Percentiles rank a stretch among this genome's conserved stretches.
phyloP scores from a whole-genome alignment of 2,797 vertebrate species.

The Spheniscus humboldti region DNA sequence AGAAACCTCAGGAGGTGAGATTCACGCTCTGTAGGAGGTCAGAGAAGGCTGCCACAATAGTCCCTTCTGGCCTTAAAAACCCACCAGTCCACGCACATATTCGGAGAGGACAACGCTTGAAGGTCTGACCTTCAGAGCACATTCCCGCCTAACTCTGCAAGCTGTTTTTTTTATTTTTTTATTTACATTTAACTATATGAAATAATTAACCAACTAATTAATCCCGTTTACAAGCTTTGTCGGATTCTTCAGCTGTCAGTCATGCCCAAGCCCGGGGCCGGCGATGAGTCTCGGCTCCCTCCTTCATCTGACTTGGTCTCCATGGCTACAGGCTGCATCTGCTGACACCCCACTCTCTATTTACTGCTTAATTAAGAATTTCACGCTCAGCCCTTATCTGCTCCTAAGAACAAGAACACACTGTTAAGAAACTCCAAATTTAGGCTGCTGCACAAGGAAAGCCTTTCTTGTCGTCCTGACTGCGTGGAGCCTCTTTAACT shows the following conservation, averaged over 20 bases:
- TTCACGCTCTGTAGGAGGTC: neutral
- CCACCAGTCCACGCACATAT: neutral
- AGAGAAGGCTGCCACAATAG: neutral
- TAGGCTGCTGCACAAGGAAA: conserved; percentile 77
- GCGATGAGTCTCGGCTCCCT: conserved; percentile 53
- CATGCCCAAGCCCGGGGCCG: conserved; percentile 71
- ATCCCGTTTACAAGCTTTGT: conserved; percentile 84
- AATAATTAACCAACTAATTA: conserved; percentile 83
- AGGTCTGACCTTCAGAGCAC: neutral
- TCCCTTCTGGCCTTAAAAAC: conserved; percentile 13
- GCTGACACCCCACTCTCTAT: conserved; percentile 83
- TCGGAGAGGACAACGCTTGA: neutral
- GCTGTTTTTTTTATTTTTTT: conserved; percentile 64
- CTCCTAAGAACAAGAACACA: conserved; percentile 79
- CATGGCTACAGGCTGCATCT: conserved; percentile 84
- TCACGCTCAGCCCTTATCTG: conserved; percentile 84
- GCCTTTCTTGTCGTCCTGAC: conserved; percentile 76
- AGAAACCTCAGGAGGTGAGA: neutral
- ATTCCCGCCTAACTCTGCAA: neutral
- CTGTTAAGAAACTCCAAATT: conserved; percentile 84
- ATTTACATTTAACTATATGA: conserved; percentile 76
- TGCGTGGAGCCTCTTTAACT: conserved; percentile 72
- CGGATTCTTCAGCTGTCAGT: conserved; percentile 81
- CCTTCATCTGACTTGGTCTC: conserved; percentile 77
- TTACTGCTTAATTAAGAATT: conserved; percentile 89